Conservation (phyloP, 2,797 vertebrate species). For the Prionace glauca region DNA sequence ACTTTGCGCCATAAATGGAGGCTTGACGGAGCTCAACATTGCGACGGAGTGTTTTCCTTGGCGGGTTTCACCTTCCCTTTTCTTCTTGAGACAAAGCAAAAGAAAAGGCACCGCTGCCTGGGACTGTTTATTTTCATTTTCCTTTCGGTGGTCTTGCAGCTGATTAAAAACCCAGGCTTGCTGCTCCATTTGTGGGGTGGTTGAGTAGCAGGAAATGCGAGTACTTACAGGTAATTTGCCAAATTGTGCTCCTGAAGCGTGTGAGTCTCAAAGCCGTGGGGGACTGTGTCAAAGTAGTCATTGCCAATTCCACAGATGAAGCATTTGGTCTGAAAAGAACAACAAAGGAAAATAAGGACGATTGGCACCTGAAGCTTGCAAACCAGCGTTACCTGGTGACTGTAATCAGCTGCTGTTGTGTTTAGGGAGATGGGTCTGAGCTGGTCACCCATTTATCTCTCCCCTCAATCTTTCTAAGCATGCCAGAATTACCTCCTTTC, state of each 20-base stretch:
- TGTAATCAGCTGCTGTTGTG: not conserved
- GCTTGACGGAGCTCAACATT: not conserved
- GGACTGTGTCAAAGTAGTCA: slow-evolving; percentile 93
- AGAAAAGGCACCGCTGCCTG: not conserved
- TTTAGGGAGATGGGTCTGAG: not conserved
- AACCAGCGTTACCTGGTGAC: not conserved
- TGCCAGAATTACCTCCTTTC: not conserved
- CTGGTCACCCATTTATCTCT: not conserved
- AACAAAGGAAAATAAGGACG: not conserved
- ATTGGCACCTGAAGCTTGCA: not conserved
- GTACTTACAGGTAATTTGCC: slow-evolving; percentile 93
- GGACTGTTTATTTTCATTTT: not conserved
- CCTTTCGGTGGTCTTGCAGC: not conserved
- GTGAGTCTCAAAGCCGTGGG: slow-evolving; percentile 93
- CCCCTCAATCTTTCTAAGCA: not conserved
- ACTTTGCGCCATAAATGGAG: not conserved
- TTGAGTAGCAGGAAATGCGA: not conserved
- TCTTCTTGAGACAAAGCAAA: too few relatives aligned
- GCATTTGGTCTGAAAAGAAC: slow-evolving; percentile 80
- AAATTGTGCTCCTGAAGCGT: slow-evolving; percentile 95
- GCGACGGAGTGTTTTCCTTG: not conserved
- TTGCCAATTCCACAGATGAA: slow-evolving; percentile 97
- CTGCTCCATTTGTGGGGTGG: not conserved
- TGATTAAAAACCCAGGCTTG: not conserved
- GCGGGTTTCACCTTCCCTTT: not conserved